Evolutionary conservation across 1,140 invertebrate species (phyloP).

Genomic region (Campoletis sonorensis): DNA sequence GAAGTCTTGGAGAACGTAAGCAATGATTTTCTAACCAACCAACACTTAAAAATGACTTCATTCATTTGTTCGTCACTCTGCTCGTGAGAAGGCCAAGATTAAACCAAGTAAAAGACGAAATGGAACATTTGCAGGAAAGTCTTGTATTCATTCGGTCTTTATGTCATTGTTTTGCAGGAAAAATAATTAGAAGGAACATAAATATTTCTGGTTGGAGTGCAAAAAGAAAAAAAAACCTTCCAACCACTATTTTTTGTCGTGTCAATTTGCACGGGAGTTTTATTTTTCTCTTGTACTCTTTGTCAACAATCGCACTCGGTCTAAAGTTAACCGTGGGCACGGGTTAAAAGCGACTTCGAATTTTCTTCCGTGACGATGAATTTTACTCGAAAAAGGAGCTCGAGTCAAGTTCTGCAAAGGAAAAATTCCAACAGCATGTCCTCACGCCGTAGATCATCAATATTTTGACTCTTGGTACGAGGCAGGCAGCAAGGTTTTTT

Average conservation of each 20-base stretch:
- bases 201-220: too few species aligned
- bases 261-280: neutral
- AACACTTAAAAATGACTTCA: too few species aligned
- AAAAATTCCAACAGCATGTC: neutral
- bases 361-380: neutral
- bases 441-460: neutral
- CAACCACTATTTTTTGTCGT: neutral
- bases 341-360: neutral
- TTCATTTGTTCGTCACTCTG: neutral
- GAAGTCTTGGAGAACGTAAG: too few species aligned
- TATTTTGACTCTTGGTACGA: neutral
- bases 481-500: neutral
- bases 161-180: too few species aligned
- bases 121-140: too few species aligned
- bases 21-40: too few species aligned
- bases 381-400: neutral
- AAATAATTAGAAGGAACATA: too few species aligned
- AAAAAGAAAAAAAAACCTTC: neutral
- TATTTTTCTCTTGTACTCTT: neutral
- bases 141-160: too few species aligned
- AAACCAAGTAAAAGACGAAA: too few species aligned
- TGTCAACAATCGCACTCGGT: neutral
- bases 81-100: neutral
- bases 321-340: neutral
- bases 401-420: neutral